These are phyloP conservation scores for Coracias cyanogaster DNA, from an alignment of 2,797 vertebrate genomes.

Conservation along the genomic window DNA sequence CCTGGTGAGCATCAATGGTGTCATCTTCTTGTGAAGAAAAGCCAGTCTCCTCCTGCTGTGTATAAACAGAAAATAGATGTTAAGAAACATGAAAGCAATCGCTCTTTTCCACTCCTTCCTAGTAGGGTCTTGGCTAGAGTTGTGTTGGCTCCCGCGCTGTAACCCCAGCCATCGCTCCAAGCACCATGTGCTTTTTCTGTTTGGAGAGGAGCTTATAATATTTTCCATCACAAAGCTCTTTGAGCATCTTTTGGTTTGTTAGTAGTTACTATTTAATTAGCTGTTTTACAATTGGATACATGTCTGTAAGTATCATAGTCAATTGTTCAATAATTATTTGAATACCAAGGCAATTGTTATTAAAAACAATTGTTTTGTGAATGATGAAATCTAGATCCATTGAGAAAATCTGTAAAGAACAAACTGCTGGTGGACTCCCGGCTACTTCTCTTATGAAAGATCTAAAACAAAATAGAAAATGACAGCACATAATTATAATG, in stretches of 20 bases:
- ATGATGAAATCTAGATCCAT: not conserved
- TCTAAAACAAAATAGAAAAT: conserved; percentile 11
- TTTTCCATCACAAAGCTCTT: not conserved
- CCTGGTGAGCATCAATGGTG: not conserved
- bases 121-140: not conserved
- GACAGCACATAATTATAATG: not conserved
- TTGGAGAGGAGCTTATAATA: not conserved
- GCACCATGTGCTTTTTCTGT: accelerated
- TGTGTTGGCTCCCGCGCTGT: accelerated
- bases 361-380: not conserved
- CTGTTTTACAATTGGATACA: not conserved
- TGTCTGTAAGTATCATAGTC: not conserved
- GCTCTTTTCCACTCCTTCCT: not conserved
- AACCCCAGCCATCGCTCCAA: accelerated
- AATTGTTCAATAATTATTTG: not conserved
- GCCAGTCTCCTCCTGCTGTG: not conserved
- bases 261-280: not conserved
- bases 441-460: conserved; percentile 4
- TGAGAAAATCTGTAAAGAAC: not conserved
- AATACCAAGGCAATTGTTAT: not conserved
- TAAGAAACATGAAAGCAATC: not conserved
- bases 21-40: not conserved
- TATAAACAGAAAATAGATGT: not conserved
- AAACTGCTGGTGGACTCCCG: not conserved
- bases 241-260: not conserved